Percentiles rank a stretch among this genome's conserved stretches.
Conservation (phyloP, 2,888 invertebrate genomes). For the Ophioninae sp. region DNA sequence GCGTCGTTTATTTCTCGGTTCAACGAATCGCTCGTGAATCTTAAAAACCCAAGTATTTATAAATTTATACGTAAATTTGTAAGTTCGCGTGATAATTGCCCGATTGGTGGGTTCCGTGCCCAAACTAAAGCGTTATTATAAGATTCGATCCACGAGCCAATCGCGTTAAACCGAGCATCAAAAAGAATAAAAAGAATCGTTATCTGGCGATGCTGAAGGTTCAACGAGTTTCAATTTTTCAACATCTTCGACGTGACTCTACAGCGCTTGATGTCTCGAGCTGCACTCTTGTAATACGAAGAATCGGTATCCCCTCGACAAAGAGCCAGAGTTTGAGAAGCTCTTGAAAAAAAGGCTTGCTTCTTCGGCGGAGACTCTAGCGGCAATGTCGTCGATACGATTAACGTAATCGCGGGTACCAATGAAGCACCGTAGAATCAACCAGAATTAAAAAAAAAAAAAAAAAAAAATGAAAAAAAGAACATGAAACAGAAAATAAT, state of each 20-base stretch:
- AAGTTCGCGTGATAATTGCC: not conserved
- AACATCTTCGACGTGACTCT: not conserved
- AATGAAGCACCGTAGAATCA: slow-evolving; percentile 62
- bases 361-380: not conserved
- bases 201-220: not conserved
- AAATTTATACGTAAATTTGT: too few species aligned
- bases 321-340: not conserved
- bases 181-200: not conserved
- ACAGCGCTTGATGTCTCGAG: not conserved
- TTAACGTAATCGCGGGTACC: slow-evolving; percentile 68
- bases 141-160: not conserved
- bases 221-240: not conserved
- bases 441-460: slow-evolving; percentile 35
- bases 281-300: not conserved
- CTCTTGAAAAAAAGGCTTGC: slow-evolving; percentile 4
- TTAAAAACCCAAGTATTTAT: not conserved
- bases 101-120: not conserved
- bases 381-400: slow-evolving; percentile 31
- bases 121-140: not conserved
- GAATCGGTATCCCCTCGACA: not conserved
- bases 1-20: too few species aligned
- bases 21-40: too few species aligned
- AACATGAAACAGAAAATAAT: slow-evolving; percentile 7
- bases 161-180: not conserved
- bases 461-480: slow-evolving; percentile 30